These are phyloP conservation scores for Metopolophium dirhodum DNA, from an alignment of 1,140 invertebrate species.

Conservation along the genomic window DNA sequence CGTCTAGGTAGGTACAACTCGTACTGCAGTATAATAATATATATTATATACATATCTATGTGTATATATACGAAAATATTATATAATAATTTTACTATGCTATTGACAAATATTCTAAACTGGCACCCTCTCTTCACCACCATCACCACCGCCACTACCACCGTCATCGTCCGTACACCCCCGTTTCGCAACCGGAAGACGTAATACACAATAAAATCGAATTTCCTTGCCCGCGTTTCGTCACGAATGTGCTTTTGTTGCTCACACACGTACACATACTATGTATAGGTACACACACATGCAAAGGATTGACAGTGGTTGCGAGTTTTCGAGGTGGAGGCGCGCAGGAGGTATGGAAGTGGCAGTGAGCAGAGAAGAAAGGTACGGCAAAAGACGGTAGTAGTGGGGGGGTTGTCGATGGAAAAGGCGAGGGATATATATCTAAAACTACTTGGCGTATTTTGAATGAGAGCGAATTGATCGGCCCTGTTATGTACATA, in stretches of 20 bases:
- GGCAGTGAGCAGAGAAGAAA: not conserved
- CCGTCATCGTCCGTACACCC: not conserved
- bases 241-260: constrained; percentile 56
- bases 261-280: not conserved
- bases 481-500: constrained; percentile 37
- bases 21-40: not conserved
- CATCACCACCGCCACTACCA: not conserved
- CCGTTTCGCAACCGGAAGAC: constrained; percentile 54
- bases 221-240: constrained; percentile 48
- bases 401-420: constrained; percentile 58
- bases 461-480: constrained; percentile 56
- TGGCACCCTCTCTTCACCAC: not conserved
- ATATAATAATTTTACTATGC: constrained; percentile 32
- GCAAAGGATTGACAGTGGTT: constrained; percentile 50
- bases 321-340: not conserved
- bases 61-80: not conserved
- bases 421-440: constrained; percentile 59
- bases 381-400: constrained; percentile 45
- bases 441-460: constrained; percentile 55
- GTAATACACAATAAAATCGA: constrained; percentile 55
- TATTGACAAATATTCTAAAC: constrained; percentile 57
- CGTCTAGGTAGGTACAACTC: not conserved
- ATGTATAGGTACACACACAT: not conserved
- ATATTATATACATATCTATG: not conserved
- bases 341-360: not conserved